A percentile compares a stretch with the other conserved stretches of the same genome.
phyloP scores from a whole-genome alignment of 2,113 vertebrate species.

The Eidolon helvum region DNA sequence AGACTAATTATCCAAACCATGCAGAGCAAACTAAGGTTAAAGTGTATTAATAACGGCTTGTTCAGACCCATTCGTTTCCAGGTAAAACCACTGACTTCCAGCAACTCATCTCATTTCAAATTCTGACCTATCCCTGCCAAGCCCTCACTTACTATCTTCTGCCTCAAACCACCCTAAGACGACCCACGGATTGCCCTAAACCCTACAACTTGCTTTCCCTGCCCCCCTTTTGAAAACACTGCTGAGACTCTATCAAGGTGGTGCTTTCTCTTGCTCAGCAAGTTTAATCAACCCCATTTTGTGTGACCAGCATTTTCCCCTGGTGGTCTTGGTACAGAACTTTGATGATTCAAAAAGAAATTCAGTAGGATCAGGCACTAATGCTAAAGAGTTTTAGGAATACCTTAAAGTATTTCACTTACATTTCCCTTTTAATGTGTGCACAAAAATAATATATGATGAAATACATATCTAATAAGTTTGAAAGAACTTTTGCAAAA shows the following conservation, averaged over 20 bases:
- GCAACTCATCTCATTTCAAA: neutral
- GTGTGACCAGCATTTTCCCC: constrained; percentile 45
- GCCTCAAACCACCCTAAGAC: neutral
- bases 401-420: constrained; percentile 31
- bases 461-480: neutral
- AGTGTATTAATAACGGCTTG: neutral
- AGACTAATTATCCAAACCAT: neutral
- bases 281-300: constrained; percentile 27
- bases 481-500: constrained; percentile 31
- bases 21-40: neutral
- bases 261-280: constrained; percentile 44
- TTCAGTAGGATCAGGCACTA: neutral
- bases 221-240: neutral
- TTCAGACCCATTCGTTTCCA: neutral
- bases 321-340: constrained; percentile 39
- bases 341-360: constrained; percentile 6
- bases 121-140: neutral
- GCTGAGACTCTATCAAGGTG: neutral
- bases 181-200: neutral
- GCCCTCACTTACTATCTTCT: neutral
- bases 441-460: neutral
- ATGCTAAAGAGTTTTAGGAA: neutral
- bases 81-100: neutral
- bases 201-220: neutral
- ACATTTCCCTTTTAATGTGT: neutral